These are phyloP conservation scores for Watsonalla cultraria DNA, from an alignment of 2,888 invertebrate species.

Conservation along the genomic window DNA sequence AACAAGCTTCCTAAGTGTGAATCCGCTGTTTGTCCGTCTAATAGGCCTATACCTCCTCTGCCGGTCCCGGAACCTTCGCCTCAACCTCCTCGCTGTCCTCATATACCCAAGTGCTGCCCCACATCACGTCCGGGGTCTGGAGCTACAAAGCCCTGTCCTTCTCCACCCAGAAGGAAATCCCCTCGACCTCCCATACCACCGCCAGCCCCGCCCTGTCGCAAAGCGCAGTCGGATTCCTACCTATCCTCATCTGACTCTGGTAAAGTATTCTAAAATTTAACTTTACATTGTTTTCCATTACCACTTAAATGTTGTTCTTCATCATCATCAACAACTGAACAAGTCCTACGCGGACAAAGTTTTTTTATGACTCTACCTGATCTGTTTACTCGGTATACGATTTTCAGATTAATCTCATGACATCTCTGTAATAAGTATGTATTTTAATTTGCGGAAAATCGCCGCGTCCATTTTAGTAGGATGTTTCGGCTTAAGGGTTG, in stretches of 20 bases:
- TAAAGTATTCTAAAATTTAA: background rate
- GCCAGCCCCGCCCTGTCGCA: background rate
- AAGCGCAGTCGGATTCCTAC: background rate
- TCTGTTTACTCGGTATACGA: no score
- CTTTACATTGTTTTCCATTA: background rate
- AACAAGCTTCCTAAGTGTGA: conserved; percentile 16
- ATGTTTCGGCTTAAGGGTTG: no score
- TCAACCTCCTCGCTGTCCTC: background rate
- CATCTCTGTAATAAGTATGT: no score
- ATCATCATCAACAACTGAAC: no score
- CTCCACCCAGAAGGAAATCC: background rate
- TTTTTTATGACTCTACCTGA: no score
- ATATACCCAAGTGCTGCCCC: background rate
- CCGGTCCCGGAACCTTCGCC: background rate
- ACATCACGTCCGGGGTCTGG: background rate
- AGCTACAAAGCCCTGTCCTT: background rate
- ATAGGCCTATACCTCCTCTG: background rate
- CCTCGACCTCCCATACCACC: background rate
- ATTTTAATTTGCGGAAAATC: no score
- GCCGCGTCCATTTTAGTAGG: no score
- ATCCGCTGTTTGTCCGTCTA: conserved; percentile 17
- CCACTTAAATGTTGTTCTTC: background rate
- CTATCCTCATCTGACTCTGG: background rate
- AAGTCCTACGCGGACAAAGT: no score
- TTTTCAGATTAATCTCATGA: no score